Evolutionary conservation across 1,140 invertebrate species (phyloP), one percentile per base, ranked within the genome.

Genomic region (Whitmania pigra): DNA sequence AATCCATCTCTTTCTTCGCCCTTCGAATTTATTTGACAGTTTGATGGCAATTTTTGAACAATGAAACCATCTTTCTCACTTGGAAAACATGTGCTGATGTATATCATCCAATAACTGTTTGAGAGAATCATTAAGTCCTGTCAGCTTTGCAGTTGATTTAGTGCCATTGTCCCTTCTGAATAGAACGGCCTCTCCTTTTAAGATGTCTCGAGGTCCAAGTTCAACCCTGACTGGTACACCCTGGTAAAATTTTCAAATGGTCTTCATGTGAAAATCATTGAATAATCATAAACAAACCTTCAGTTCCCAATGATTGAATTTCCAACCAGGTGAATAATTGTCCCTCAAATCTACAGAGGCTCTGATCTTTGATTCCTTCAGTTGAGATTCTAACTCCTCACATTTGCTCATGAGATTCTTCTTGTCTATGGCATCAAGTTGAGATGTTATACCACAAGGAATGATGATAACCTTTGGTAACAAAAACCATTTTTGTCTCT

Each of bases 231-330:
- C 84, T 55, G 97, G 97, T 0, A 99, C 94, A 75, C 95, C 95
- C 87, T 90, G 76, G 0, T 76, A 76, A 25, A 63, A 63, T 11
- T 25, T 25, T 63, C 57, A 18, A 63, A 20, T 2, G 25, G 9
- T 25, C 20, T n/a, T n/a, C 20, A 20, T n/a, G 5, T 57, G 54
- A 57, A 2, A 4, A n/a, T 20, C 2, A 57, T n/a, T 57, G 25
- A 57, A 57, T 20, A 57, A 57, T 57, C 20, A 57, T 57, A n/a
- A 57, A 43, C 36, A 72, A 79, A 89, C 89, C 85, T 98, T 99
- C 2, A 99, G 82, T 82, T 99, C 97, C 96, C 97, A 99, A 80
- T 99, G 94, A 82, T 99, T 99, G 80, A 97, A 99, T 82, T 99
- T 99, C 97, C 97, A 99, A 1, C 97, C 97, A 9, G 96, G 94